Conservation (phyloP, 2,797 vertebrate genomes). For the Tinamus major region DNA sequence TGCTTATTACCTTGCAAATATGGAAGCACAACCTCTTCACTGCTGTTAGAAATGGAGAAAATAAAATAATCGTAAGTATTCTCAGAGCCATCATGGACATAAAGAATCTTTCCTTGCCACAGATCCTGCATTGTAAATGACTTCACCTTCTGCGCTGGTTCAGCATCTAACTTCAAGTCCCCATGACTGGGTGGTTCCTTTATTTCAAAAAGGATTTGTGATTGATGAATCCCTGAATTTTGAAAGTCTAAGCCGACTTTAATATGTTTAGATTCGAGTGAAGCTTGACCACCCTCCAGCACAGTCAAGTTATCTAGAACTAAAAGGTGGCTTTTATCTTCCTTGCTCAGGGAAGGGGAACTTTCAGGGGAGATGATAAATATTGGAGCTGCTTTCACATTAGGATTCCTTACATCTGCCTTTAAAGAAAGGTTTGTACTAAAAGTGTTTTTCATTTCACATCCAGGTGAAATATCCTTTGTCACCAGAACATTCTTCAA, state of each 20-base stretch:
- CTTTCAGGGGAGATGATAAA: slow-evolving; percentile 38
- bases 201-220: slow-evolving; percentile 89
- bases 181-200: slow-evolving; percentile 84
- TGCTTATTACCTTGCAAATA: slow-evolving; percentile 82
- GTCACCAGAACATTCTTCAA: slow-evolving; percentile 86
- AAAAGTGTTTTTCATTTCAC: slow-evolving; percentile 80
- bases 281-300: slow-evolving; percentile 84
- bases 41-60: slow-evolving; percentile 86
- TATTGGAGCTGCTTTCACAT: slow-evolving; percentile 59
- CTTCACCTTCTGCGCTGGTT: slow-evolving; percentile 78
- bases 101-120: slow-evolving; percentile 86
- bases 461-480: slow-evolving; percentile 92
- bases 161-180: slow-evolving; percentile 84
- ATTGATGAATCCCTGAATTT: slow-evolving; percentile 85
- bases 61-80: slow-evolving; percentile 86
- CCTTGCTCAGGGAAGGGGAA: slow-evolving; percentile 69
- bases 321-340: slow-evolving; percentile 80
- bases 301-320: slow-evolving; percentile 86
- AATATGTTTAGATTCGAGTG: slow-evolving; percentile 88
- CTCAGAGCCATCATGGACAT: slow-evolving; percentile 91
- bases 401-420: slow-evolving; percentile 50
- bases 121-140: slow-evolving; percentile 90
- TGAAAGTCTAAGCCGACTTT: slow-evolving; percentile 87
- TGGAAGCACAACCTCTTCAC: slow-evolving; percentile 81
- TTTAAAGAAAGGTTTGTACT: slow-evolving; percentile 36